Percentiles rank a stretch among this genome's conserved stretches.
Conservation (phyloP, 2,888 invertebrate species). For the Drosophila kuntzei region DNA sequence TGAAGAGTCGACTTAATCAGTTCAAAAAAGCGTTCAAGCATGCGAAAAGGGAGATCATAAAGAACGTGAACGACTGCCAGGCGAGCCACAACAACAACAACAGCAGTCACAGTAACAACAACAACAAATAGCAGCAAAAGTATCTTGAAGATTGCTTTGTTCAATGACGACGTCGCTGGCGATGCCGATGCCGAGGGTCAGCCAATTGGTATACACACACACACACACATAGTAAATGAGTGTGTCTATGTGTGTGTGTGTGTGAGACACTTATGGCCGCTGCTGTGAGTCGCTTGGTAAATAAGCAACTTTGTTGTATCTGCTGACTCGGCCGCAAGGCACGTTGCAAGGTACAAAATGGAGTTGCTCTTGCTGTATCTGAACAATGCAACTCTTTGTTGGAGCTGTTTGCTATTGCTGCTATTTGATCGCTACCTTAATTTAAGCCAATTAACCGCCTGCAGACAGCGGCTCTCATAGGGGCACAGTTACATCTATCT, state of each 20-base stretch:
- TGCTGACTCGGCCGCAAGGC: conserved; percentile 44
- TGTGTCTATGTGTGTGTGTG: conserved; percentile 37
- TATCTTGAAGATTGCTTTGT: conserved; percentile 78
- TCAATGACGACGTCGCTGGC: conserved; percentile 57
- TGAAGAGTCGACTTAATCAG: conserved; percentile 81
- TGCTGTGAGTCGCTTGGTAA: conserved; percentile 56
- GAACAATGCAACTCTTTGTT: conserved; percentile 57
- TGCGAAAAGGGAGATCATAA: conserved; percentile 69
- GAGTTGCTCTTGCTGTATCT: conserved; percentile 61
- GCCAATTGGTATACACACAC: conserved; percentile 65
- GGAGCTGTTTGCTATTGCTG: conserved; percentile 41
- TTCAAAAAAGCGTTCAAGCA: conserved; percentile 81
- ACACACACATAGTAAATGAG: conserved; percentile 24
- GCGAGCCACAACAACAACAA: conserved; percentile 8
- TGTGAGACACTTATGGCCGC: conserved; percentile 65
- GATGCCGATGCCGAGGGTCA: conserved; percentile 71
- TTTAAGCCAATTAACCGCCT: conserved; percentile 85
- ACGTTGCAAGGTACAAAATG: conserved; percentile 78
- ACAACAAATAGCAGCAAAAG: conserved; percentile 33
- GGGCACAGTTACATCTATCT: conserved; percentile 39
- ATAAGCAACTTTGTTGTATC: conserved; percentile 72
- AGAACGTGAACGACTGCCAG: conserved; percentile 42
- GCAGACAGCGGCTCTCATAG: conserved; percentile 62
- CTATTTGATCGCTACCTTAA: conserved; percentile 84
- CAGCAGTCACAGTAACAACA: neutral